These are phyloP conservation scores for Empidonax alnorum DNA, from an alignment of 2,113 vertebrate genomes.

Conservation along the genomic window DNA sequence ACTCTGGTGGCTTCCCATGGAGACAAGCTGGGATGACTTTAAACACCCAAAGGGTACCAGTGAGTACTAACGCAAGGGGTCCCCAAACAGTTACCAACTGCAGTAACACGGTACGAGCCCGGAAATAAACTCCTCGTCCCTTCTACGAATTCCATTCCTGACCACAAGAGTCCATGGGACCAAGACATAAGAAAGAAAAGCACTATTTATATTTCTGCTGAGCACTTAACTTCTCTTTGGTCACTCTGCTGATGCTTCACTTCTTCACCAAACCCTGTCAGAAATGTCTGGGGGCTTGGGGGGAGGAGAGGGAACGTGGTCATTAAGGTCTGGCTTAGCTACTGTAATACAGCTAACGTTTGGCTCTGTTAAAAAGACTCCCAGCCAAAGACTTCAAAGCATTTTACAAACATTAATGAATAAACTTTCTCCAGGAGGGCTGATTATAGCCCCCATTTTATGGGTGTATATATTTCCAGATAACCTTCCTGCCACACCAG, in stretches of 20 bases:
- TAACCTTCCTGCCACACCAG: not conserved
- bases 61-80: not conserved
- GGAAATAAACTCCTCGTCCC: not conserved
- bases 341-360: not conserved
- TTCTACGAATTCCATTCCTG: not conserved
- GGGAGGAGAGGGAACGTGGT: not conserved
- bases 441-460: conserved; percentile 40
- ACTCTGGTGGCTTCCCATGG: not conserved
- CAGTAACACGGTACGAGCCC: not conserved
- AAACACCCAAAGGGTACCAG: not conserved
- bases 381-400: conserved; percentile 5
- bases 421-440: not conserved
- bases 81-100: not conserved
- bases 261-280: conserved; percentile 49
- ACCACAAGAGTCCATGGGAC: not conserved
- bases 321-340: conserved; percentile 54
- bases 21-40: not conserved
- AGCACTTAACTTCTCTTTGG: conserved; percentile 44
- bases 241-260: conserved; percentile 52
- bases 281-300: not conserved
- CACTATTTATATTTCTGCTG: conserved; percentile 56
- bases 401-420: conserved; percentile 46
- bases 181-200: conserved; percentile 1
- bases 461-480: conserved; percentile 25
- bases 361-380: not conserved